Percentiles rank a stretch among this genome's conserved stretches.
phyloP scores from a whole-genome alignment of 2,113 vertebrate species.

The Marmota monax region DNA sequence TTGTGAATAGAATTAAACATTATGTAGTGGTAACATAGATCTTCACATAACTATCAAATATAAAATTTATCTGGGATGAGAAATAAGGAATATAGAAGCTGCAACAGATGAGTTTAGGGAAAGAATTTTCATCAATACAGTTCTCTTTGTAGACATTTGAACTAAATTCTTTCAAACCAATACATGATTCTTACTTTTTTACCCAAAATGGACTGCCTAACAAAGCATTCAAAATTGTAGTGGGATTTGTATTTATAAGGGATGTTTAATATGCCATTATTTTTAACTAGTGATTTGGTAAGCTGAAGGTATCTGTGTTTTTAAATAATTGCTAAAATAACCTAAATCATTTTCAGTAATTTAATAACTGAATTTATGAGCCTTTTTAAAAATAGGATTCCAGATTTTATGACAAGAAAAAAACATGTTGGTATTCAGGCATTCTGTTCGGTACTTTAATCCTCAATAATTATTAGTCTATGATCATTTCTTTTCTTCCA shows the following conservation, averaged over 20 bases:
- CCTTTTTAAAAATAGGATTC: slow-evolving; percentile 60
- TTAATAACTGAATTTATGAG: slow-evolving; percentile 74
- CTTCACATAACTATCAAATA: too few species aligned
- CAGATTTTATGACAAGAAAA: slow-evolving; percentile 68
- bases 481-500: slow-evolving; percentile 78
- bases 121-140: too few species aligned
- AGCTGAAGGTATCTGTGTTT: slow-evolving; percentile 73
- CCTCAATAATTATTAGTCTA: slow-evolving; percentile 76
- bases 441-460: slow-evolving; percentile 79
- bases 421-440: slow-evolving; percentile 81
- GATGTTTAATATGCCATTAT: background rate
- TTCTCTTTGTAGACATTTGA: too few species aligned
- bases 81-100: too few species aligned
- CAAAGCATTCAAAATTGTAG: slow-evolving; percentile 63
- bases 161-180: too few species aligned
- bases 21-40: too few species aligned
- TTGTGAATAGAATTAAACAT: too few species aligned
- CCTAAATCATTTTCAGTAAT: slow-evolving; percentile 73
- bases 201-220: too few species aligned
- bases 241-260: background rate
- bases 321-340: slow-evolving; percentile 77
- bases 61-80: too few species aligned
- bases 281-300: slow-evolving; percentile 73
- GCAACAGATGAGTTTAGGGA: too few species aligned
- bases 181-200: too few species aligned